Percentiles rank a stretch among this genome's conserved stretches.
Evolutionary conservation across 2,797 vertebrate species (phyloP).

Genomic region (Galago senegalensis): DNA sequence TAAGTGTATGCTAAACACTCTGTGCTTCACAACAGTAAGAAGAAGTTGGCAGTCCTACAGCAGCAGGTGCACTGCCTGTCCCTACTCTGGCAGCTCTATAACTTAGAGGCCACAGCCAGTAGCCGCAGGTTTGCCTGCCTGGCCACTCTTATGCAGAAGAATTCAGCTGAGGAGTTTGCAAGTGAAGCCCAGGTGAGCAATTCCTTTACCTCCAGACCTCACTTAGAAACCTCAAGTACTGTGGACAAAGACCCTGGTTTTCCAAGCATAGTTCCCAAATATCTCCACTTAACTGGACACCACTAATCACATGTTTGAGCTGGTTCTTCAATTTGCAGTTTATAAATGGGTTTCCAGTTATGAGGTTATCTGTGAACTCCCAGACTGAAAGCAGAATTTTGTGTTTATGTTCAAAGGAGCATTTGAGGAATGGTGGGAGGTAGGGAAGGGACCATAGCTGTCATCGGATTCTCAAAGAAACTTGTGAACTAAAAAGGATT

Average conservation of each 20-base stretch:
- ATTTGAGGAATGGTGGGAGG: background rate
- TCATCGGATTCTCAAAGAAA: slow-evolving; percentile 20
- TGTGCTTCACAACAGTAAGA: slow-evolving; percentile 51
- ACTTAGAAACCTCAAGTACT: background rate
- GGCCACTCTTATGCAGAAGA: slow-evolving; percentile 72
- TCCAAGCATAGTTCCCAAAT: background rate
- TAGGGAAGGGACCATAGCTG: background rate
- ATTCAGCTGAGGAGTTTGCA: slow-evolving; percentile 55
- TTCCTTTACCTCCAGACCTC: background rate
- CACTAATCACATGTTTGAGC: background rate
- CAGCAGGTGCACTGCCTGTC: slow-evolving; percentile 67
- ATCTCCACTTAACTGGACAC: background rate
- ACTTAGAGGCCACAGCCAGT: slow-evolving; percentile 59
- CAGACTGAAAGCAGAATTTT: slow-evolving; percentile 31
- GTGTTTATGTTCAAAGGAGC: background rate
- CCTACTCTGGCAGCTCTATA: slow-evolving; percentile 67
- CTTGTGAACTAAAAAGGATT: background rate
- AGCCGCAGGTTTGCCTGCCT: slow-evolving; percentile 54
- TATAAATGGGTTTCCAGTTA: slow-evolving; percentile 5
- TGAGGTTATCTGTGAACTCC: background rate
- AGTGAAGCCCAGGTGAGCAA: slow-evolving; percentile 64
- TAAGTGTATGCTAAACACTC: background rate
- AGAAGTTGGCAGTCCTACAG: slow-evolving; percentile 62
- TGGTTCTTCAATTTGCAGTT: background rate
- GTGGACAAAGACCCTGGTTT: background rate